Evolutionary conservation across 2,113 vertebrate species (phyloP).

Genomic region (Chaetops frenatus): DNA sequence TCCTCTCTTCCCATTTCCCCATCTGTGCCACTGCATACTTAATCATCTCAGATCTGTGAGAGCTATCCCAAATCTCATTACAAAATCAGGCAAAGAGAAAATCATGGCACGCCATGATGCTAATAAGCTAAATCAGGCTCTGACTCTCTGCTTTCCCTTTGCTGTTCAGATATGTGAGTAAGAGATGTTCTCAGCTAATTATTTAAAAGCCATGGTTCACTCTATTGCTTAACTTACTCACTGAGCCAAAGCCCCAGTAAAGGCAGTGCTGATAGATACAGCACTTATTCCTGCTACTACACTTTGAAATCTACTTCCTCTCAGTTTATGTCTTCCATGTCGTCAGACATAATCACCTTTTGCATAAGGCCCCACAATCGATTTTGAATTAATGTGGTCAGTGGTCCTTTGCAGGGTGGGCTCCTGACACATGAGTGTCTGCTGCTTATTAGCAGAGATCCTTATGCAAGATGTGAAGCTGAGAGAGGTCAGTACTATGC

Average conservation of each 20-base stretch:
- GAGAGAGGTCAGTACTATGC: not conserved
- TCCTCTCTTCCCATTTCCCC: not conserved
- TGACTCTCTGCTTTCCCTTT: not conserved
- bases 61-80: not conserved
- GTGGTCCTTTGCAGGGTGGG: not conserved
- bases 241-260: not conserved
- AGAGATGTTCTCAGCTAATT: not conserved
- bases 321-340: not conserved
- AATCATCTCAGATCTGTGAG: not conserved
- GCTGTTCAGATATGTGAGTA: not conserved
- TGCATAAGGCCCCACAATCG: not conserved
- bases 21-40: not conserved
- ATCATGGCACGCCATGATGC: not conserved
- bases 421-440: not conserved
- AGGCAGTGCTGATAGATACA: not conserved
- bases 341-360: not conserved
- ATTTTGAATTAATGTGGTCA: slow-evolving; percentile 3
- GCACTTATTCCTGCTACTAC: not conserved
- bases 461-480: not conserved
- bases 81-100: not conserved
- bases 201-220: not conserved
- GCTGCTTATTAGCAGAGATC: not conserved
- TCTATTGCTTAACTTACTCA: not conserved
- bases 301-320: not conserved
- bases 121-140: not conserved